Evolutionary conservation across 2,888 invertebrate species (phyloP).

Genomic region (Unio pictorum): DNA sequence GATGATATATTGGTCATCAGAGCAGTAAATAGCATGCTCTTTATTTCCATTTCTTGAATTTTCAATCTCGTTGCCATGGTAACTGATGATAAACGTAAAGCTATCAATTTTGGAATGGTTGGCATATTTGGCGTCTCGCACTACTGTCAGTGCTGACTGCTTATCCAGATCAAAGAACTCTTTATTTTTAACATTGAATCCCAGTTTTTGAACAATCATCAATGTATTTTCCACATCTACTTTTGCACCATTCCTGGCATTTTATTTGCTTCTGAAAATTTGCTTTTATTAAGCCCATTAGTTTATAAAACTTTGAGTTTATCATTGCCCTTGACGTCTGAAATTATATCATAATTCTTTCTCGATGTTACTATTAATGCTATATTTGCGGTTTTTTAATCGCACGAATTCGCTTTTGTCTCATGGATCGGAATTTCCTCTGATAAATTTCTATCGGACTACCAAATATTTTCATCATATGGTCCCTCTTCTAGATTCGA

Average conservation of each 20-base stretch:
- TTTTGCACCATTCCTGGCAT: constrained; percentile 5
- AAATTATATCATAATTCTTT: no score
- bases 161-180: constrained; percentile 1
- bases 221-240: constrained; percentile 3
- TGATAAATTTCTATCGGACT: no score
- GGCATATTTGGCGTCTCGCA: background rate
- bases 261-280: no score
- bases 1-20: constrained; percentile 8
- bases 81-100: constrained; percentile 12
- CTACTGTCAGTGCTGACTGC: background rate
- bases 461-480: no score
- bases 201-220: constrained; percentile 5
- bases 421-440: no score
- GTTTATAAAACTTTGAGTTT: no score
- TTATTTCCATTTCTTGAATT: background rate
- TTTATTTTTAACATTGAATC: constrained; percentile 2
- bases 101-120: constrained; percentile 9
- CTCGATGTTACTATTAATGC: no score
- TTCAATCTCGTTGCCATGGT: constrained; percentile 5
- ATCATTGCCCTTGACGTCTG: no score
- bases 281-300: no score
- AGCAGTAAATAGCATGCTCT: constrained; percentile 10
- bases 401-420: no score
- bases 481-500: no score
- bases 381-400: no score